Conservation (phyloP, 2,797 vertebrate genomes). For the Cheirogaleus major region DNA sequence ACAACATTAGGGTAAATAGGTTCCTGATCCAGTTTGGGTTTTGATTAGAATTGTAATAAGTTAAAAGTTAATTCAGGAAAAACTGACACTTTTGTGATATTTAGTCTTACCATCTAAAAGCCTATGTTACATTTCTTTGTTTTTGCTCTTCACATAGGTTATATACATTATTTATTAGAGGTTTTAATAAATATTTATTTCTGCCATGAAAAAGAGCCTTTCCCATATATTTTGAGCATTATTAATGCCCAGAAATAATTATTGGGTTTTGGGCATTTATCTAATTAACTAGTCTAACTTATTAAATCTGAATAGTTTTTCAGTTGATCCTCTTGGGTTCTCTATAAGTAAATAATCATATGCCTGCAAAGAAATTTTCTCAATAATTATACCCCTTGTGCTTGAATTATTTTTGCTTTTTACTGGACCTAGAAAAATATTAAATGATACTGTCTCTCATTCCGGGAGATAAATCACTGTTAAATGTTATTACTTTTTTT, state of each 20-base stretch:
- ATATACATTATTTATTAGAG: slow-evolving; percentile 19
- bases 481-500: slow-evolving; percentile 1
- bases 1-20: neutral
- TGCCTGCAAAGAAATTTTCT: neutral
- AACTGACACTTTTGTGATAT: neutral
- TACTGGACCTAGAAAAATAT: slow-evolving; percentile 19
- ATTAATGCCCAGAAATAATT: slow-evolving; percentile 33
- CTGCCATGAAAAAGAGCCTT: neutral
- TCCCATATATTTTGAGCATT: slow-evolving; percentile 5
- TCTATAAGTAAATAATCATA: neutral
- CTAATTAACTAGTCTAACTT: neutral
- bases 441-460: neutral
- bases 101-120: neutral
- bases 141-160: neutral
- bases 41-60: slow-evolving; percentile 51
- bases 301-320: neutral
- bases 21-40: slow-evolving; percentile 17
- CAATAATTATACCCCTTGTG: neutral
- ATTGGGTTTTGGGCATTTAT: slow-evolving; percentile 21
- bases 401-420: slow-evolving; percentile 45
- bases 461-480: slow-evolving; percentile 6
- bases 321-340: slow-evolving; percentile 17
- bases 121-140: slow-evolving; percentile 14
- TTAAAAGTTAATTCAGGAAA: slow-evolving; percentile 48
- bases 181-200: slow-evolving; percentile 3